Conservation (phyloP, 2,113 vertebrate genomes). For the Pelodiscus sinensis region DNA sequence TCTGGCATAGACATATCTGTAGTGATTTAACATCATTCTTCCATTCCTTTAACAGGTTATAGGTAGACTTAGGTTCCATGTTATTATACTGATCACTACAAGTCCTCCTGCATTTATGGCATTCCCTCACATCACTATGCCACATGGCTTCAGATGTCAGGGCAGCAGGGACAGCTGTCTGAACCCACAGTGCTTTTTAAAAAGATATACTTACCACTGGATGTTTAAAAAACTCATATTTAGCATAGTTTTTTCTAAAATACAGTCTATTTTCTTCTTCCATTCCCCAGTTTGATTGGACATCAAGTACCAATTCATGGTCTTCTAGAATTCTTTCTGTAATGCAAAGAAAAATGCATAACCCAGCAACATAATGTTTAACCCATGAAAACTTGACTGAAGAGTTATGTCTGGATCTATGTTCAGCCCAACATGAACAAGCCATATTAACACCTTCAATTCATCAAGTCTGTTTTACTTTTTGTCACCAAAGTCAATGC, state of each 20-base stretch:
- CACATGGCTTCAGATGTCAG: not conserved
- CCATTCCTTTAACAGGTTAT: not conserved
- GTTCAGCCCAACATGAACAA: not conserved
- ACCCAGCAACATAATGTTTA: not conserved
- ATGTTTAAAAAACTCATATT: constrained; percentile 98
- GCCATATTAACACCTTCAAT: not conserved
- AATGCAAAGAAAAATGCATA: constrained; percentile 38
- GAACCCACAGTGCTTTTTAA: not conserved
- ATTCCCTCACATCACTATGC: constrained; percentile 9
- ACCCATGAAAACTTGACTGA: too few species aligned
- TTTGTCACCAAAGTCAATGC: not conserved
- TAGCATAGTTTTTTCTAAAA: constrained; percentile 97
- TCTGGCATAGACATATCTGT: not conserved
- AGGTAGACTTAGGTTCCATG: not conserved
- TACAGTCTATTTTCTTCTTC: constrained; percentile 91
- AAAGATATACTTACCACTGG: constrained; percentile 87
- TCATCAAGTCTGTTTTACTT: not conserved
- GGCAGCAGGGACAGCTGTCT: not conserved
- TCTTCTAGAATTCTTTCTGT: constrained; percentile 95
- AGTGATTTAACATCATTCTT: not conserved
- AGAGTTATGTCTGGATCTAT: not conserved
- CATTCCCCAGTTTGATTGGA: constrained; percentile 91
- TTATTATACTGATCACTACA: not conserved
- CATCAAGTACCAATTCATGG: constrained; percentile 92
- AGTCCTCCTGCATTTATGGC: not conserved